These are phyloP conservation scores for Phrynosoma platyrhinos DNA, from an alignment of 2,113 vertebrate genomes.

Conservation along the genomic window DNA sequence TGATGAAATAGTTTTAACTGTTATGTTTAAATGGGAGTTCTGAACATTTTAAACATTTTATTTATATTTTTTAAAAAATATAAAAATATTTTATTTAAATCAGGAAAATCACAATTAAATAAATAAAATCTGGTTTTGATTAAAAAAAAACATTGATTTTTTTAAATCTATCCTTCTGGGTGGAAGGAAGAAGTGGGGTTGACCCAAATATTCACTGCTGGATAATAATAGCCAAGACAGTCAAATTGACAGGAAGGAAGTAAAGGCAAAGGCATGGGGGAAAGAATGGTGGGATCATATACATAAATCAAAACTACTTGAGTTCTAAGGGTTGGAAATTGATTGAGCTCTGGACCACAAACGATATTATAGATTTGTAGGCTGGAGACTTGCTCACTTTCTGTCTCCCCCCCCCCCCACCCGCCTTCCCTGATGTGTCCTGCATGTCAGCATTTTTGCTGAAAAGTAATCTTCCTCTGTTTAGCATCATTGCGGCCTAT, in stretches of 20 bases:
- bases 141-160: too few species aligned
- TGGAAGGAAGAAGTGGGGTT: not conserved
- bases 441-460: conserved; percentile 50
- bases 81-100: too few species aligned
- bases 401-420: not conserved
- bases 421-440: not conserved
- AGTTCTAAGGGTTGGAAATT: not conserved
- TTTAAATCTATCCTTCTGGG: too few species aligned
- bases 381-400: not conserved
- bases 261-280: not conserved
- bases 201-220: not conserved
- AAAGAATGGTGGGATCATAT: not conserved
- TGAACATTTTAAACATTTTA: too few species aligned
- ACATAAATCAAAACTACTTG: conserved; percentile 38
- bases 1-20: too few species aligned
- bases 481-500: not conserved
- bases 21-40: too few species aligned
- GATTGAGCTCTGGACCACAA: not conserved
- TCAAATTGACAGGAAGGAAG: not conserved
- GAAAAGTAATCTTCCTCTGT: conserved; percentile 37
- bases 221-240: not conserved
- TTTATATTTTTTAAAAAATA: too few species aligned
- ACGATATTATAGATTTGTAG: not conserved
- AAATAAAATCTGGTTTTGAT: too few species aligned
- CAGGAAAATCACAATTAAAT: too few species aligned